Evolutionary conservation across 2,888 invertebrate genomes (phyloP).

Genomic region (Dichetophora obliterata): DNA sequence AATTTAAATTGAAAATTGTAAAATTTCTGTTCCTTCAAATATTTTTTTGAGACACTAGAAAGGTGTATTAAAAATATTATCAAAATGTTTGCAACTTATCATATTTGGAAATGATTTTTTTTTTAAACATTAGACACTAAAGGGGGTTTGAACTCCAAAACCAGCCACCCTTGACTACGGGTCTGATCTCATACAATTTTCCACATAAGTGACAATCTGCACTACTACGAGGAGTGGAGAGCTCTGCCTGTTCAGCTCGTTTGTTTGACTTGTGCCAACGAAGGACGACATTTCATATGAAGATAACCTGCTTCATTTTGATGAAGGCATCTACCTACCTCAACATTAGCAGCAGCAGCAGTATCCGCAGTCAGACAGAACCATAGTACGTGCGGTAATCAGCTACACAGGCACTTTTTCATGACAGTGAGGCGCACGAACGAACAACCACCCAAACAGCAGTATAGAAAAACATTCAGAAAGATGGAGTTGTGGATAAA

Average conservation of each 20-base stretch:
- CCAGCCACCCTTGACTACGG: too few species aligned
- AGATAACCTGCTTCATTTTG: conserved; percentile 10
- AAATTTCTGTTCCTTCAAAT: too few species aligned
- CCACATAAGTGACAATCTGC: not conserved
- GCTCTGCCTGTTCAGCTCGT: not conserved
- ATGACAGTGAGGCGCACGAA: too few species aligned
- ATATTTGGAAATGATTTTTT: too few species aligned
- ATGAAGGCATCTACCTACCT: not conserved
- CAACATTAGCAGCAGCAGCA: not conserved
- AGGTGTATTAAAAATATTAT: too few species aligned
- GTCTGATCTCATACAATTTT: too few species aligned
- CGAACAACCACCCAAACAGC: not conserved
- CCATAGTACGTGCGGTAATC: conserved; percentile 12
- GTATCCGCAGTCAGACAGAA: conserved; percentile 9
- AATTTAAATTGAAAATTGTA: too few species aligned
- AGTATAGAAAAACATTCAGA: not conserved
- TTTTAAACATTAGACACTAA: too few species aligned
- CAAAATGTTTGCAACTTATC: too few species aligned
- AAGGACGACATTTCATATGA: not conserved
- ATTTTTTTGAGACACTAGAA: too few species aligned
- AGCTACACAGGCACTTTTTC: not conserved
- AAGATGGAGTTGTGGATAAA: not conserved
- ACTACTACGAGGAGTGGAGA: not conserved
- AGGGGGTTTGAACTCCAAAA: too few species aligned
- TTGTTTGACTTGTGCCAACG: not conserved